phyloP scores from a whole-genome alignment of 2,113 vertebrate genomes.

The Cromileptes altivelis region DNA sequence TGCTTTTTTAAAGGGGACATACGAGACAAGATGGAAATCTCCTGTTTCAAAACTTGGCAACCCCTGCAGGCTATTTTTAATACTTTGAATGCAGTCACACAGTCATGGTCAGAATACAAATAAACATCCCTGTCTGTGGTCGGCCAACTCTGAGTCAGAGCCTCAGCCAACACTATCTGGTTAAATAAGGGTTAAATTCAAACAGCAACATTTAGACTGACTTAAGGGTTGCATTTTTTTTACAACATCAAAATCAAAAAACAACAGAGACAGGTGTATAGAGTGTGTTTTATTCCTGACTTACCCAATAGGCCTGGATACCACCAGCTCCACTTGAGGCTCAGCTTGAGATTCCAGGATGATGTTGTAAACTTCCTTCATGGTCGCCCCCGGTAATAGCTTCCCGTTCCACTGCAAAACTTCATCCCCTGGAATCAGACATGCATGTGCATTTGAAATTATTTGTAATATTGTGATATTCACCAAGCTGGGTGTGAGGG shows the following conservation, averaged over 20 bases:
- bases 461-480: not conserved
- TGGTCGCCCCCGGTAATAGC: constrained; percentile 96
- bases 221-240: not conserved
- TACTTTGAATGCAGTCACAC: constrained; percentile 16
- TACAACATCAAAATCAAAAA: not conserved
- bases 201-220: not conserved
- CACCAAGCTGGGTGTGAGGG: not conserved
- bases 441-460: not conserved
- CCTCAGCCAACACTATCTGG: not conserved
- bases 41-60: constrained; percentile 37
- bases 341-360: constrained; percentile 99
- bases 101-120: constrained; percentile 42
- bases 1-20: constrained; percentile 54
- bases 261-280: rapidly evolving
- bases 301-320: constrained; percentile 99
- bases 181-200: constrained; percentile 21
- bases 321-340: constrained; percentile 98
- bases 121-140: constrained; percentile 24
- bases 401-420: constrained; percentile 99
- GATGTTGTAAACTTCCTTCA: constrained; percentile 99
- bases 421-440: constrained; percentile 91
- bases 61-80: constrained; percentile 31
- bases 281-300: constrained; percentile 60
- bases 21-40: constrained; percentile 27
- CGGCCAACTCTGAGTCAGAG: constrained; percentile 37